Conservation (phyloP, 2,797 vertebrate genomes). For the Morelia viridis region DNA sequence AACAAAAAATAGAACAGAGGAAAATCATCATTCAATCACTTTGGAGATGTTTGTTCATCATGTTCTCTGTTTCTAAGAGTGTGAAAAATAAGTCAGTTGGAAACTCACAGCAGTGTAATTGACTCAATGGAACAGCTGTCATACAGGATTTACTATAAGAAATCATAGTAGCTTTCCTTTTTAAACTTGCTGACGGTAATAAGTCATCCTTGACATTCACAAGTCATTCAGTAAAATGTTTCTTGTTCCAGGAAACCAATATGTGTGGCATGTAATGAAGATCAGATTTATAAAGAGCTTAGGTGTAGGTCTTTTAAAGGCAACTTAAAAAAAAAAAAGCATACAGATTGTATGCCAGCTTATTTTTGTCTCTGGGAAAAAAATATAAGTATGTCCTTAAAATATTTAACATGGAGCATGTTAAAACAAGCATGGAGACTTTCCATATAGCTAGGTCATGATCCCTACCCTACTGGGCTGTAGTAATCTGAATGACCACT, state of each 20-base stretch:
- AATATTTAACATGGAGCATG: background rate
- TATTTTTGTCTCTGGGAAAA: background rate
- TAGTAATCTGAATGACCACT: background rate
- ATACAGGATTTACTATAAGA: slow-evolving; percentile 55
- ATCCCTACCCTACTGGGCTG: background rate
- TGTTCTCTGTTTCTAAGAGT: slow-evolving; percentile 58
- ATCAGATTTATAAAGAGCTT: slow-evolving; percentile 59
- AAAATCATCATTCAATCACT: slow-evolving; percentile 48
- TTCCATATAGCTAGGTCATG: background rate
- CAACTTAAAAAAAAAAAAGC: background rate
- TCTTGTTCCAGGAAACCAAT: slow-evolving; percentile 28
- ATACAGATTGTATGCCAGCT: background rate
- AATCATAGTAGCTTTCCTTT: slow-evolving; percentile 68
- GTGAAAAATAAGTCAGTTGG: slow-evolving; percentile 61
- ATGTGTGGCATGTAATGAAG: slow-evolving; percentile 67
- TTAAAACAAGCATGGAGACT: background rate
- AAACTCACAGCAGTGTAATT: slow-evolving; percentile 59
- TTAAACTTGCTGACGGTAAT: slow-evolving; percentile 66
- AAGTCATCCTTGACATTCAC: slow-evolving; percentile 69
- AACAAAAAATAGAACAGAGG: slow-evolving; percentile 48
- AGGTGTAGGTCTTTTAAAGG: slow-evolving; percentile 48
- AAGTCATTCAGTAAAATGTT: slow-evolving; percentile 63
- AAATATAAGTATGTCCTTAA: background rate
- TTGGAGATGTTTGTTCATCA: slow-evolving; percentile 54
- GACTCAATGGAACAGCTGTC: slow-evolving; percentile 64